These are phyloP conservation scores for Diaphora mendica DNA, from an alignment of 2,888 invertebrate genomes.

Conservation along the genomic window DNA sequence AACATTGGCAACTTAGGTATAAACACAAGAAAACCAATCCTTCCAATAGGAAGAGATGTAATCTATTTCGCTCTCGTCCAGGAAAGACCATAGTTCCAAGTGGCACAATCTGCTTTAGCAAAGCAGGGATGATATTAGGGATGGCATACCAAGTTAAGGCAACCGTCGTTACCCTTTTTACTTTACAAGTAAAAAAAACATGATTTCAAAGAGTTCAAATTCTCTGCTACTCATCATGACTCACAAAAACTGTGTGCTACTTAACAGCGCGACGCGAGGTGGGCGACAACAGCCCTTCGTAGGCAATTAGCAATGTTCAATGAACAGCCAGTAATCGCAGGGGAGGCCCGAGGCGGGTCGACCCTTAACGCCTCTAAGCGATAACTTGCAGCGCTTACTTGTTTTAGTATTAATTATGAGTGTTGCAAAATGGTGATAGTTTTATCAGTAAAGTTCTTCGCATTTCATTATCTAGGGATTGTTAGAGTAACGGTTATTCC, in stretches of 20 bases:
- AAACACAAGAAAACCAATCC: background rate
- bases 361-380: constrained; percentile 52
- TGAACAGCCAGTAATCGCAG: constrained; percentile 54
- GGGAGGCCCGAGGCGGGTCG: constrained; percentile 48
- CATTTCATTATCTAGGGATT: background rate
- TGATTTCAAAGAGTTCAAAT: background rate
- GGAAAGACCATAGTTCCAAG: background rate
- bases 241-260: background rate
- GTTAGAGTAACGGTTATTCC: too few species aligned
- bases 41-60: background rate
- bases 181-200: background rate
- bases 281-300: constrained; percentile 28
- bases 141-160: background rate
- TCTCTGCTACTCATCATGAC: background rate
- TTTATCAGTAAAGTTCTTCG: background rate
- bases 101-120: background rate
- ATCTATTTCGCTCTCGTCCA: background rate
- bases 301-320: constrained; percentile 66
- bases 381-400: constrained; percentile 34
- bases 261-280: constrained; percentile 4
- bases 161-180: background rate
- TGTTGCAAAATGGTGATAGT: background rate
- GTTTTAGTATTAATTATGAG: constrained; percentile 29
- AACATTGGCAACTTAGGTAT: too few species aligned
- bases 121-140: background rate